Base-by-base conservation (phyloP, 2,888 invertebrate species). In the Patella depressa region DNA sequence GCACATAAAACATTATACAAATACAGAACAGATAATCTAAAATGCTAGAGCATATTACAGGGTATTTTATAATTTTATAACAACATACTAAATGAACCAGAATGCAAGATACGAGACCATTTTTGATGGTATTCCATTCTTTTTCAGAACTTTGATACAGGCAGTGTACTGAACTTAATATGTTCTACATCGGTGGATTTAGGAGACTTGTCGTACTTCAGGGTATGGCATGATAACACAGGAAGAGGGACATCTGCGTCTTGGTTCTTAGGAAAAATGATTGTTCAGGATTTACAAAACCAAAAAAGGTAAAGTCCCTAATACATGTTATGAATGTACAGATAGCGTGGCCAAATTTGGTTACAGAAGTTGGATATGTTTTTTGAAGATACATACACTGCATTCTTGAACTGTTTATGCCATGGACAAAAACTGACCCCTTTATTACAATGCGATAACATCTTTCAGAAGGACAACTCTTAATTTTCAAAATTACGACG, bases 211-310 rank as follows among this genome's bases (percentile, higher is more conserved):
- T 85, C 88, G 57, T 86, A 83, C 73, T 72, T 88, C n/a, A 79
- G 85, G 3, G 76, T 87, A 14, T 92, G 92, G 92, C 92, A 92
- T 79, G 92, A 92, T 82, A 92, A 92, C 83, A 88, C 90, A 14
- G 92, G 92, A 2, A 78, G 84, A 24, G 90, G 90, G 0, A 83
- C 85, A 34, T 82, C 85, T 76, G 88, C 89, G 1, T 91, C 91
- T 1, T 92, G 92, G 92, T 91, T 86, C 78, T 84, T 92, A 29
- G 88, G 88, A 77, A 89, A 89, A 77, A 85, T 92, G n/a, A 85
- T 89, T 24, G 84, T 92, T 17, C 82, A 89, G 17, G 92, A 92
- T 80, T 83, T 92, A 7, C 92, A 92, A 80, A 90, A 89, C 2
- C 88, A 88, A 11, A 84, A 91, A 75, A 87, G 88, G 87, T 89